Conservation (phyloP, 1,140 invertebrate genomes). For the Orchesella cincta region DNA sequence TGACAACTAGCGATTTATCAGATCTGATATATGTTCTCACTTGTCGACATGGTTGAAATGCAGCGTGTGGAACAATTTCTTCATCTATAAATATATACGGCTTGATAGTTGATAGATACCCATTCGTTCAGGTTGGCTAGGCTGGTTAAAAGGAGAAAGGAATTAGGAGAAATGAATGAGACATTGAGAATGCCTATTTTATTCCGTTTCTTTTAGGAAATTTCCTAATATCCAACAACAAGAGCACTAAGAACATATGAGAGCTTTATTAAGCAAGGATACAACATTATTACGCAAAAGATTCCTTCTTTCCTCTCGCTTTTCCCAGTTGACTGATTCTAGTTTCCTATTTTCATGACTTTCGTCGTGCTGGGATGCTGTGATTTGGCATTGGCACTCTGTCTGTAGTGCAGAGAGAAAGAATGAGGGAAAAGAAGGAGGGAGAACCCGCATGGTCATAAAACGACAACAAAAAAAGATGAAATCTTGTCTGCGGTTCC, state of each 20-base stretch:
- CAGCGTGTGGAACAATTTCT: constrained; percentile 20
- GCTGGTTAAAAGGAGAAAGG: constrained; percentile 7
- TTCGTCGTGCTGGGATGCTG: too few species aligned
- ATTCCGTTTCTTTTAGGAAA: background rate
- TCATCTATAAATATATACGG: constrained; percentile 22
- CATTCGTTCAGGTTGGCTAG: constrained; percentile 28
- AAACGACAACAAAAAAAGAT: background rate
- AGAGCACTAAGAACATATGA: background rate
- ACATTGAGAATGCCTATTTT: background rate
- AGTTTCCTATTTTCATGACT: background rate
- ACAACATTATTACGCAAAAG: background rate
- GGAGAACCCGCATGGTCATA: background rate
- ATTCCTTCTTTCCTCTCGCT: background rate
- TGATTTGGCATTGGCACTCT: background rate
- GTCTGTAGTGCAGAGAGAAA: background rate
- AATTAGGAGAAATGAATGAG: background rate
- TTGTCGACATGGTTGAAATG: background rate
- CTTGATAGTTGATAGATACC: constrained; percentile 21
- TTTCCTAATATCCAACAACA: background rate
- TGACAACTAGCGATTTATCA: constrained; percentile 24
- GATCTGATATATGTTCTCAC: constrained; percentile 15
- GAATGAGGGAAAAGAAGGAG: background rate
- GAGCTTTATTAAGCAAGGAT: background rate
- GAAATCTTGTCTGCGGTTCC: constrained; percentile 31
- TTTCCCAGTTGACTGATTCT: background rate